phyloP scores from a whole-genome alignment of 2,797 vertebrate genomes.

The Chloroceryle amazona region DNA sequence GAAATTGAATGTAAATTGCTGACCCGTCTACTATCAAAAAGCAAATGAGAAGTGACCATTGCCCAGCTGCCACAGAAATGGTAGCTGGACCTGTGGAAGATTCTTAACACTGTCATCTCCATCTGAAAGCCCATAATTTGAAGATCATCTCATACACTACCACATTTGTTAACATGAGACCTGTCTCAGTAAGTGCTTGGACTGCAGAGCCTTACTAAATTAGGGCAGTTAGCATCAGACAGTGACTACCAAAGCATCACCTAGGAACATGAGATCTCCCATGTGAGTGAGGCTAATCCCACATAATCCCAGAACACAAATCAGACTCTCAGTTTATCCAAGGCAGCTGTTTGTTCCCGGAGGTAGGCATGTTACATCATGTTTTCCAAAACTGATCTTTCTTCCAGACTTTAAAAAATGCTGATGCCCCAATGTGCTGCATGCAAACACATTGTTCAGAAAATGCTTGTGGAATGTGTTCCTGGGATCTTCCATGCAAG shows the following conservation, averaged over 20 bases:
- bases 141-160: background rate
- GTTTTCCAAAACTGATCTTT: background rate
- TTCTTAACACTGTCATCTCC: background rate
- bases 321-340: background rate
- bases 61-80: background rate
- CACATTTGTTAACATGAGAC: background rate
- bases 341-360: background rate
- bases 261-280: background rate
- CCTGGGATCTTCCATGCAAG: background rate
- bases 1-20: background rate
- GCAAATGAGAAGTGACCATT: background rate
- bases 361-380: background rate
- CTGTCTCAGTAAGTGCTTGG: background rate
- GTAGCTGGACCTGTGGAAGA: background rate
- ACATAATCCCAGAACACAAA: slow-evolving; percentile 16
- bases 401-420: background rate
- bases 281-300: background rate
- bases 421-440: accelerated
- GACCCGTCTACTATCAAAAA: background rate
- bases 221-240: background rate
- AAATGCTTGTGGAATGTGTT: accelerated
- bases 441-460: accelerated
- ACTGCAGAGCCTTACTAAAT: background rate
- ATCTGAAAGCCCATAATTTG: background rate
- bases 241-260: background rate